These are phyloP conservation scores for Micronycteris hirsuta DNA, from an alignment of 2,113 vertebrate species.

Conservation along the genomic window DNA sequence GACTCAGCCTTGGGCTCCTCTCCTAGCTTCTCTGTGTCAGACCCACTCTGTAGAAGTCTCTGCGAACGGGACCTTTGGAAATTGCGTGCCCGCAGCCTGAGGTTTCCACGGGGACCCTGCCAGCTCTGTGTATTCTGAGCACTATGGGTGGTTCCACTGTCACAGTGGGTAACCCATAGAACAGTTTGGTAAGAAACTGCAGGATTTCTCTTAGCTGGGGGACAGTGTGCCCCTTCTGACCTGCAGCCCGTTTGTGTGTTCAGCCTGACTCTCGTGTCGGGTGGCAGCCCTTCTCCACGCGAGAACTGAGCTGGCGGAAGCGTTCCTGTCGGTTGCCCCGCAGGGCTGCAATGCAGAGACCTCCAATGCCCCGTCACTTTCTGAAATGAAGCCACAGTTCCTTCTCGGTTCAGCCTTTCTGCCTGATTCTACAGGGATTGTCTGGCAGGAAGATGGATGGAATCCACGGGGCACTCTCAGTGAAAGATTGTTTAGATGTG, in stretches of 20 bases:
- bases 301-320: not conserved
- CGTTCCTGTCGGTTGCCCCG: not conserved
- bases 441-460: conserved; percentile 8
- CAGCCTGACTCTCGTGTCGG: not conserved
- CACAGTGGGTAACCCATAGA: not conserved
- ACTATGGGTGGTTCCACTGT: not conserved
- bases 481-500: not conserved
- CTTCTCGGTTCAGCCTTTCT: not conserved
- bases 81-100: not conserved
- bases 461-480: not conserved
- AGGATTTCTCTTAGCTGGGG: not conserved
- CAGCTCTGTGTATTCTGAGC: not conserved
- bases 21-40: not conserved
- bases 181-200: not conserved
- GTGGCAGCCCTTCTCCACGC: not conserved
- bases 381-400: not conserved
- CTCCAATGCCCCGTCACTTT: not conserved
- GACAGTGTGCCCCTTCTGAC: not conserved
- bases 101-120: not conserved
- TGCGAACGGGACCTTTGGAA: not conserved
- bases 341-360: not conserved
- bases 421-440: not conserved
- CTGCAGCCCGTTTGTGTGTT: not conserved
- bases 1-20: not conserved
- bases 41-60: not conserved